Conservation (phyloP, 2,888 invertebrate species). For the Watsonalla cultraria region DNA sequence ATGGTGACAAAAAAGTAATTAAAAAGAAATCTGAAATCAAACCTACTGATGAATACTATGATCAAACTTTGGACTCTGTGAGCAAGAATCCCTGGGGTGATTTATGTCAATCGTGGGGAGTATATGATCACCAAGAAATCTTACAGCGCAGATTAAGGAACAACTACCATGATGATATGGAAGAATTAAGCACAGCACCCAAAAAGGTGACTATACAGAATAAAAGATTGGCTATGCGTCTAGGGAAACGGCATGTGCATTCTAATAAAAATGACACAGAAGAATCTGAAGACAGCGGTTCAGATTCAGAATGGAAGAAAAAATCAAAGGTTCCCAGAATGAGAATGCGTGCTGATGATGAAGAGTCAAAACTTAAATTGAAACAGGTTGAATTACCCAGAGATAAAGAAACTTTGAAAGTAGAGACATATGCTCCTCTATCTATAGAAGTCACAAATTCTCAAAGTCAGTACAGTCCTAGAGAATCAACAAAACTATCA, state of each 20-base stretch:
- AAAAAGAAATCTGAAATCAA: slow-evolving; percentile 56
- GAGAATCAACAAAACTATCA: slow-evolving; percentile 49
- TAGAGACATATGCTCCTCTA: slow-evolving; percentile 53
- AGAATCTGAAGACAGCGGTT: slow-evolving; percentile 61
- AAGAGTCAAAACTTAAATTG: slow-evolving; percentile 80
- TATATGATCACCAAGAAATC: slow-evolving; percentile 80
- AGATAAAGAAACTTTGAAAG: slow-evolving; percentile 20
- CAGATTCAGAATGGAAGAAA: slow-evolving; percentile 78
- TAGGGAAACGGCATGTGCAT: slow-evolving; percentile 44
- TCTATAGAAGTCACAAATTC: slow-evolving; percentile 67
- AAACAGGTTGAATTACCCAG: slow-evolving; percentile 32
- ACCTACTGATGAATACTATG: slow-evolving; percentile 34
- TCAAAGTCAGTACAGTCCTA: slow-evolving; percentile 41
- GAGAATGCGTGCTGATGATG: slow-evolving; percentile 94
- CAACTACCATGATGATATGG: slow-evolving; percentile 43
- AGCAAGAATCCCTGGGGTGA: slow-evolving; percentile 86
- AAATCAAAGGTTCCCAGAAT: slow-evolving; percentile 84
- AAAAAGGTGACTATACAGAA: slow-evolving; percentile 51
- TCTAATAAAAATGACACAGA: slow-evolving; percentile 31
- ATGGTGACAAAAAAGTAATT: slow-evolving; percentile 84
- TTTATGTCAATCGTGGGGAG: slow-evolving; percentile 84
- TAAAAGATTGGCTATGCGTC: slow-evolving; percentile 58
- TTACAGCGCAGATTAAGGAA: slow-evolving; percentile 51
- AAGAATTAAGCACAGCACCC: slow-evolving; percentile 26
- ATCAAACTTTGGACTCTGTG: slow-evolving; percentile 39